Base-by-base conservation (phyloP, 2,888 invertebrate genomes). In the Synanthedon tipuliformis region DNA sequence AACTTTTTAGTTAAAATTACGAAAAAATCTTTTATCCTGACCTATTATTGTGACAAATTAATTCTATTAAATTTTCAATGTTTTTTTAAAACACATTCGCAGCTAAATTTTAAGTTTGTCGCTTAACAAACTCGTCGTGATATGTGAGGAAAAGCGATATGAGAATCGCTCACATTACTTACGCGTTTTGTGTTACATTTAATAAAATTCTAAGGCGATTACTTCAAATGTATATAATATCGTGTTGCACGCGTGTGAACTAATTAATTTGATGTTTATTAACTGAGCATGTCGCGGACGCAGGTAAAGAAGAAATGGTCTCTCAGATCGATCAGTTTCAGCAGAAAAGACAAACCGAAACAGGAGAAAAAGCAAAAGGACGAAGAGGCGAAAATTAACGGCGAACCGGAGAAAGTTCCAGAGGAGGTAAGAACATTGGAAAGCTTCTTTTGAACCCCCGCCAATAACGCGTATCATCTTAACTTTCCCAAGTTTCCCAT, bases 281-380 rank as follows among this genome's bases (percentile, higher is more conserved):
- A 77, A 77, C 56, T 55, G 53, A 63, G 66, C 69, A 73, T 73
- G 68, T 75, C 65, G 65, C 66, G 65, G 71, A 60, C 87, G 91
- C 87, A 91, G 89, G 89, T 92, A 65, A 95, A 94, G 91, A 95
- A 94, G 91, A 95, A 95, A 89, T 95, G 94, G 94, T 95, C 94
- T 68, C 92, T 95, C 83, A 91, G 95, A 73, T 94, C 92, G 73
- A 93, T 95, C 87, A 94, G 94, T 73, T 95, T 95, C 82, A 93
- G 94, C 73, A 92, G 92, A 82, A 95, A 94, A 83, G 95, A 95
- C 76, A 95, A 95, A 89, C 92, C 91, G 65, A 95, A 95, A 81
- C 94, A 94, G 63, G 90, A 89, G 67, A 93, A 94, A 80, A 89
- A 89, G 62, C 84, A 86, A 64, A 90, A 90, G 61, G 85, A 86